Evolutionary conservation across 2,797 vertebrate genomes (phyloP), one percentile per base, ranked within the genome.

Genomic region (Aulostomus chinensis): DNA sequence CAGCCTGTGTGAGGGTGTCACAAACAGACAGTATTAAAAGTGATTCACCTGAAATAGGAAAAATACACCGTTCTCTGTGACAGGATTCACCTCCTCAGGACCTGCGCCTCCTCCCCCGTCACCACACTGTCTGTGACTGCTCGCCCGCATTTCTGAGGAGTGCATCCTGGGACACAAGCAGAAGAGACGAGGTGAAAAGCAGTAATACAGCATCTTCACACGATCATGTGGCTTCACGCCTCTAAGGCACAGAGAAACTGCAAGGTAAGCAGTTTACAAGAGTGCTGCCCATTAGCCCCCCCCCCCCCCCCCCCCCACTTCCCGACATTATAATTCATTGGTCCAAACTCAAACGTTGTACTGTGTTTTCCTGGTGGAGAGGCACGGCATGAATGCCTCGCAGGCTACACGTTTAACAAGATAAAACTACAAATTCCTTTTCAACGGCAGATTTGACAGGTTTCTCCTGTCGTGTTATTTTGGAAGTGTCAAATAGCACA

Each of bases 101-200:
- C 73, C 64, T 70, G 78, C 14, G 93, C 94, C 54, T 98, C 96
- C 33, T 96, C 93, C 58, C 80, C 89, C 9, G 87, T 93, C 78
- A 98, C 91, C 8, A 95, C 81, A 0, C 35, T 22, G 55, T 99
- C 97, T 0, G 85, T 91, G 66, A 98, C 78, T 0, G 93, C 95
- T 37, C 96, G 91, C 50, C 95, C 94, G 59, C 96, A 99, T 71
- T 78, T 94, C 52, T 88, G 88, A 46, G 96, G 96, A 13, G 96
- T 97, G 78, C 96, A 99, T 35, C 94, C 96, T 98, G 73, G 40
- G 21, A 48, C 4, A 65, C 2, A 15, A 1, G 24, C 4, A 9
- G 12, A 26, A 15, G 25, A 26, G 5, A 13, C 13, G 8, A 24
- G 12, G 30, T 11, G 4, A 20, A 16, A 32, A 28, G 22, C 11